A percentile compares a stretch with the other conserved stretches of the same genome.
Evolutionary conservation across 2,113 vertebrate species (phyloP).

Genomic region (Polyodon spathula): DNA sequence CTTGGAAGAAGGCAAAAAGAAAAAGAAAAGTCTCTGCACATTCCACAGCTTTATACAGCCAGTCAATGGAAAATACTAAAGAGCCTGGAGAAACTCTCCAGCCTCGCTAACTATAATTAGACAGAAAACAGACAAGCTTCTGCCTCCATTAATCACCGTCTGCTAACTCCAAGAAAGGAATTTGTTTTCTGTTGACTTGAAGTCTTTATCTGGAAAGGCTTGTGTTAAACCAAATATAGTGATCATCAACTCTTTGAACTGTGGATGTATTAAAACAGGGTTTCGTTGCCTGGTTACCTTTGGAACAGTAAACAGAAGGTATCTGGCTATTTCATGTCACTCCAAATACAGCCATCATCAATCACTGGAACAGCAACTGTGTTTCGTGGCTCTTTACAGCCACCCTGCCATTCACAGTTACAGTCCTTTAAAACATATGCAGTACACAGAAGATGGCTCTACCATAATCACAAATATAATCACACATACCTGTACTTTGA

Average conservation of each 20-base stretch:
- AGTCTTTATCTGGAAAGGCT: slow-evolving; percentile 35
- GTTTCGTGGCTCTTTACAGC: slow-evolving; percentile 24
- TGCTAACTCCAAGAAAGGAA: slow-evolving; percentile 54
- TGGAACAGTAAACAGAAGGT: slow-evolving; percentile 35
- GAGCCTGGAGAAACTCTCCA: slow-evolving; percentile 37
- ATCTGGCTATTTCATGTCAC: slow-evolving; percentile 29
- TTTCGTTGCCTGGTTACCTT: slow-evolving; percentile 45
- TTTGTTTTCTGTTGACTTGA: slow-evolving; percentile 32
- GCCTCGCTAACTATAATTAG: slow-evolving; percentile 65
- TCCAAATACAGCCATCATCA: slow-evolving; percentile 31
- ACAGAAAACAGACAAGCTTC: slow-evolving; percentile 25
- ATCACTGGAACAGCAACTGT: slow-evolving; percentile 18
- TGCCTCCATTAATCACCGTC: slow-evolving; percentile 35
- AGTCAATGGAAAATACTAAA: slow-evolving; percentile 19
- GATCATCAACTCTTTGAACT: slow-evolving; percentile 40
- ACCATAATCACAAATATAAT: too few relatives aligned
- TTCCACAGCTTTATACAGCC: slow-evolving; percentile 26
- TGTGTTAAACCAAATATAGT: slow-evolving; percentile 45
- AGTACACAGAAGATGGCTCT: too few relatives aligned
- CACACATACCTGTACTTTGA: too few relatives aligned
- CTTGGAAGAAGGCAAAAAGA: slow-evolving; percentile 1
- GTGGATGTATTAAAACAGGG: slow-evolving; percentile 44
- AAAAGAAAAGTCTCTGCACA: slow-evolving; percentile 21
- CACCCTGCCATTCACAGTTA: too few relatives aligned
- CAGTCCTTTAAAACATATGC: too few relatives aligned